Percentiles rank a stretch among this genome's conserved stretches.
Conservation (phyloP, 2,113 vertebrate genomes). For the Elephantulus edwardii region DNA sequence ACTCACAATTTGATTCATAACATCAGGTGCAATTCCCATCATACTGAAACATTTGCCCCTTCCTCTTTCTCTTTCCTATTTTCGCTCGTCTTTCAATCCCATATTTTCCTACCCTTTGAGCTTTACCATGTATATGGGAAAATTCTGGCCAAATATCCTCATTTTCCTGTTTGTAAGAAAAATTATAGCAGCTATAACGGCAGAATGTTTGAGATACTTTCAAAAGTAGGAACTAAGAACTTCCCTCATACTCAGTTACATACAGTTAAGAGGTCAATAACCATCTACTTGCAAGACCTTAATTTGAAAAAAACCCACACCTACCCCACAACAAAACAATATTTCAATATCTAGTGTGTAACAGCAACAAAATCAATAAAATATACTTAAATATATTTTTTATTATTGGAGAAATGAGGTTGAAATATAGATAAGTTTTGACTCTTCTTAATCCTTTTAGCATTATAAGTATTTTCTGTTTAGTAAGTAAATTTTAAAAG, state of each 20-base stretch:
- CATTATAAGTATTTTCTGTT: neutral
- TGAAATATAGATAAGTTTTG: neutral
- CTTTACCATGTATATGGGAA: too few relatives aligned
- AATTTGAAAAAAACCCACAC: neutral
- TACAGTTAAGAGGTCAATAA: neutral
- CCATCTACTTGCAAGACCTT: neutral
- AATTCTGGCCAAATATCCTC: too few relatives aligned
- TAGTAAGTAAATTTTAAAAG: neutral
- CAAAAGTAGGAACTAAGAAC: conserved; percentile 4
- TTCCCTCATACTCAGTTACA: neutral
- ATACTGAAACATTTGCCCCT: too few relatives aligned
- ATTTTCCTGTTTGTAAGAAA: neutral
- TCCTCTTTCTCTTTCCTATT: too few relatives aligned
- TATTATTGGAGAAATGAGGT: neutral
- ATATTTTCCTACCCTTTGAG: too few relatives aligned
- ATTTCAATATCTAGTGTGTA: conserved; percentile 19
- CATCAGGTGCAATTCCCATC: too few relatives aligned
- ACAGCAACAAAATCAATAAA: neutral
- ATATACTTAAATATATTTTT: neutral
- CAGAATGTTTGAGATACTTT: conserved; percentile 5
- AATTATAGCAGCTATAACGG: neutral
- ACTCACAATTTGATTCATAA: too few relatives aligned
- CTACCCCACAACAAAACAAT: neutral
- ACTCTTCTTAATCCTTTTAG: neutral
- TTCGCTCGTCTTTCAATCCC: too few relatives aligned